Base-by-base conservation (phyloP, 1,140 invertebrate genomes). In the Coelopa frigida region DNA sequence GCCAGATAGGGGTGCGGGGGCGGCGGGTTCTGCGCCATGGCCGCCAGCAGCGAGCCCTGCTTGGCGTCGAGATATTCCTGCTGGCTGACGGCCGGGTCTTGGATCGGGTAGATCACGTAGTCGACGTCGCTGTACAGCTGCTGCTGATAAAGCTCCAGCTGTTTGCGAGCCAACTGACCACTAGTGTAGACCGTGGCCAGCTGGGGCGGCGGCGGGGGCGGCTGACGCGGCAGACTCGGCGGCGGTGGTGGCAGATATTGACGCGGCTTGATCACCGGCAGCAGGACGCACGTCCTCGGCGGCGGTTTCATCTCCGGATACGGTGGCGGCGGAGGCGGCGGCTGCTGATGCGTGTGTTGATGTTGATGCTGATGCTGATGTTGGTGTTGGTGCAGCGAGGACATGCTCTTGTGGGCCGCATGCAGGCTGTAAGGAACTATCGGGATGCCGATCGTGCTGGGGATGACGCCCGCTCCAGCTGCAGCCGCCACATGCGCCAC, bases 41-140 rank as follows among this genome's bases (percentile, higher is more conserved):
- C 78, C 0, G 79, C 79, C 22, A 82, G 52, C 5, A 81, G 55
- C 0, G 78, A 82, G 3, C 83, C 84, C 57, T 87, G 76, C 59
- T 91, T 91, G 6, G 86, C 85, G 56, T 91, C 88, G 53, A 89
- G 76, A 67, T 92, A 92, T 61, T 93, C 89, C 66, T 91, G 87
- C 62, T 89, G 86, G 46, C 87, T 90, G 15, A 91, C 78, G 0
- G 85, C 82, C 17, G 88, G 87, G 70, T 93, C 88, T 69, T 91
- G 87, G 37, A 90, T 67, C 0, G 88, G 88, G 58, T 90, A 93
- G 61, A 91, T 87, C 0, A 91, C 88, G 57, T 89, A 93, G 63
- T 93, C 88, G 5, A 88, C 86, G 55, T 91, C 88, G 27, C 87
- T 90, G 53, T 88, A 89, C 14, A 91, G 75, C 57, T 91, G 87